These are phyloP conservation scores for Drosophila ercepeae DNA, from an alignment of 1,140 invertebrate genomes.

Conservation along the genomic window DNA sequence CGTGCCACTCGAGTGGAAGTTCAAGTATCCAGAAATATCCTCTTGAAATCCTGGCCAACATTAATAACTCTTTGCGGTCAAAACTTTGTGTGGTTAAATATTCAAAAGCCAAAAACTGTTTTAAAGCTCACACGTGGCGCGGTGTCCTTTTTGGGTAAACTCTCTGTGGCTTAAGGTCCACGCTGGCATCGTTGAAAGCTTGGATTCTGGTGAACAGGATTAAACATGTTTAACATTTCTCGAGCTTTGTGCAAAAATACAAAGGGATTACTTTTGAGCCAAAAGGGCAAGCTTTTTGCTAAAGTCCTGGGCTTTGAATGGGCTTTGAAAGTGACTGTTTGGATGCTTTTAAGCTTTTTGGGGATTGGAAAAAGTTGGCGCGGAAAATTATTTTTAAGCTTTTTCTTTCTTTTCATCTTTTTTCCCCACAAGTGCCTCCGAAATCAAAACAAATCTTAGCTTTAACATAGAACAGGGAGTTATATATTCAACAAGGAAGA, in stretches of 20 bases:
- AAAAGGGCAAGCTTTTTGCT: neutral
- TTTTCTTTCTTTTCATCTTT: too few species aligned
- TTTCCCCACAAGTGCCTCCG: too few species aligned
- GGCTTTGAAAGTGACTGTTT: neutral
- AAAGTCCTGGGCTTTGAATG: neutral
- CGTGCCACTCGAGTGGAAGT: conserved; percentile 42
- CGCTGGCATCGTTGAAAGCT: conserved; percentile 12
- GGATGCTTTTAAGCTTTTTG: neutral
- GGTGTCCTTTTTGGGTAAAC: neutral
- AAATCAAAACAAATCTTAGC: too few species aligned
- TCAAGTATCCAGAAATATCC: conserved; percentile 3
- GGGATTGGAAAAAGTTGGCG: too few species aligned
- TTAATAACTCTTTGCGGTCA: conserved; percentile 29
- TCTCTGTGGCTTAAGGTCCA: conserved; percentile 11
- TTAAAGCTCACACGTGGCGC: conserved; percentile 1
- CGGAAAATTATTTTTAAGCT: too few species aligned
- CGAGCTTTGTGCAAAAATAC: neutral
- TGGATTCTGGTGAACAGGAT: neutral
- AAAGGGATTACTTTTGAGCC: neutral
- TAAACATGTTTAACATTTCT: neutral
- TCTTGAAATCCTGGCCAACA: conserved; percentile 6
- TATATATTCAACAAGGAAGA: too few species aligned
- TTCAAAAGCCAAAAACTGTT: conserved; percentile 10
- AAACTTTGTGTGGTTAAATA: conserved; percentile 7
- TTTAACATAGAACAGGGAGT: too few species aligned